Conservation (phyloP, 2,888 invertebrate species). For the Tetragnatha montana region DNA sequence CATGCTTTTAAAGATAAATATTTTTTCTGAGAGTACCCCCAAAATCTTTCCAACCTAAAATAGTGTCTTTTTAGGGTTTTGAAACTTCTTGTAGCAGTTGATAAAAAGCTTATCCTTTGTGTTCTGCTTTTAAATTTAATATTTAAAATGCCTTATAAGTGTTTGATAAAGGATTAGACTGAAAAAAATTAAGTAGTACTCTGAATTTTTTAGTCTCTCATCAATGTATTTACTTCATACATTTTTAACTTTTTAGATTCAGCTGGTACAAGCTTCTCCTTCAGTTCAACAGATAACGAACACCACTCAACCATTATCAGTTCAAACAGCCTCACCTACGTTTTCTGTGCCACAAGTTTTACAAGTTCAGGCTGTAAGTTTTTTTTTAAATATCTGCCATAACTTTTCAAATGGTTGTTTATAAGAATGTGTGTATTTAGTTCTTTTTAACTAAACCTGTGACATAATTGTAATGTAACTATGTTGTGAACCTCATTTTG, state of each 20-base stretch:
- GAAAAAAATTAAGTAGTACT: too few species aligned
- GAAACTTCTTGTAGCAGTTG: too few species aligned
- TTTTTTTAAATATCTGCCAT: not conserved
- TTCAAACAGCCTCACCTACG: constrained; percentile 67
- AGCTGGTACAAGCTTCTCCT: constrained; percentile 80
- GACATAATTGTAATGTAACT: not conserved
- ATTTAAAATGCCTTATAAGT: too few species aligned
- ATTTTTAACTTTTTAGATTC: constrained; percentile 76
- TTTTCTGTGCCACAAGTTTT: constrained; percentile 69
- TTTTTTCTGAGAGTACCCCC: too few species aligned
- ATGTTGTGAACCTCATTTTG: not conserved
- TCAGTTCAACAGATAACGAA: constrained; percentile 64
- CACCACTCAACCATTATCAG: constrained; percentile 62
- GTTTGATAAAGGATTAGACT: too few species aligned
- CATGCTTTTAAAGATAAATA: too few species aligned
- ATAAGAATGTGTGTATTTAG: not conserved
- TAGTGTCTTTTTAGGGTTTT: too few species aligned
- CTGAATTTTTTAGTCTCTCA: too few species aligned
- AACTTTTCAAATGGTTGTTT: not conserved
- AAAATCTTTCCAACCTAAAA: too few species aligned
- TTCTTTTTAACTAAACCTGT: not conserved
- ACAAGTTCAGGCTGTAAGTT: constrained; percentile 69
- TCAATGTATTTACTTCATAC: not conserved
- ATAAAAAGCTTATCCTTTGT: too few species aligned
- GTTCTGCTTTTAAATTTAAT: too few species aligned